Evolutionary conservation across 2,888 invertebrate genomes (phyloP).

Genomic region (Melipona bicolor): DNA sequence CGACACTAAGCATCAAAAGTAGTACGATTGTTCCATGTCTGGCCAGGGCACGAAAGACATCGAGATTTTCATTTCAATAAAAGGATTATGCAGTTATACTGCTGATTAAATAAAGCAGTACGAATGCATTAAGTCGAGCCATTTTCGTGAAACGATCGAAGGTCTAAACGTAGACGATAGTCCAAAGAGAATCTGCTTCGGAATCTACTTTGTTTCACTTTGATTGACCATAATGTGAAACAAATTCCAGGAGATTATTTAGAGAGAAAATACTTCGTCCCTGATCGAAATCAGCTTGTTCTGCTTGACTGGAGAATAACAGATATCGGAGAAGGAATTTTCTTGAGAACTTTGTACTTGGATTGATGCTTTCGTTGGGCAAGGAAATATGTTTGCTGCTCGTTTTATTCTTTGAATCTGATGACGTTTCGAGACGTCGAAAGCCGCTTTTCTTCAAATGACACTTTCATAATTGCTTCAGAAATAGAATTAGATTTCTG

Average conservation of each 20-base stretch:
- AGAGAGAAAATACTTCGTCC: background rate
- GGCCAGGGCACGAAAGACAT: conserved; percentile 18
- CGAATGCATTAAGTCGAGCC: conserved; percentile 52
- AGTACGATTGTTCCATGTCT: conserved; percentile 24
- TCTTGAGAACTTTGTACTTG: background rate
- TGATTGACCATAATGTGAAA: conserved; percentile 60
- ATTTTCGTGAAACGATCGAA: conserved; percentile 41
- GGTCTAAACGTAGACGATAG: too few species aligned
- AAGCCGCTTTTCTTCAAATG: background rate
- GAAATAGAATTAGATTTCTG: background rate
- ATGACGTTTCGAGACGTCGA: background rate
- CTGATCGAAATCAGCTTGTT: conserved; percentile 9
- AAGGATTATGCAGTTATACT: conserved; percentile 23
- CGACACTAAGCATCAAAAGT: background rate
- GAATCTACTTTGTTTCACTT: conserved; percentile 23
- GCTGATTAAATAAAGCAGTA: background rate
- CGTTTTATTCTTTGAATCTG: background rate
- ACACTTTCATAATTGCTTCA: background rate
- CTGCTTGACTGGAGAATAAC: background rate
- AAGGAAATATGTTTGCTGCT: background rate
- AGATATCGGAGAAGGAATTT: background rate
- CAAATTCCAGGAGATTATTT: conserved; percentile 26
- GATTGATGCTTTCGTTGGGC: background rate
- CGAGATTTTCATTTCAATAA: conserved; percentile 45
- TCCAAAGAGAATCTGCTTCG: conserved; percentile 36